Conservation (phyloP, 2,113 vertebrate genomes). For the Lophius piscatorius region DNA sequence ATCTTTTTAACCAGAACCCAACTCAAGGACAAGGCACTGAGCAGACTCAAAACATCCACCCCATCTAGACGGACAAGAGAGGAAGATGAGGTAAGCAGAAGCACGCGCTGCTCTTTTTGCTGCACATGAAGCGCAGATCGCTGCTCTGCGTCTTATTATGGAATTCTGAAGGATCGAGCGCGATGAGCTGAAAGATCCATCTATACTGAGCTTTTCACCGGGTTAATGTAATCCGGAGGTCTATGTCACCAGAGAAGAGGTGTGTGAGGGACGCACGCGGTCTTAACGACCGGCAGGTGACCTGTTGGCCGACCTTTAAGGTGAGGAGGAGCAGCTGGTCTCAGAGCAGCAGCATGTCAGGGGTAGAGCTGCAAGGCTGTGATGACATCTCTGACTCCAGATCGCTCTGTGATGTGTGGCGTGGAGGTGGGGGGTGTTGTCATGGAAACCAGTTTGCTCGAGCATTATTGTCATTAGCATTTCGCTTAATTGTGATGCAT, state of each 20-base stretch:
- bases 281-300: conserved; percentile 36
- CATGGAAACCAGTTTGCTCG: conserved; percentile 67
- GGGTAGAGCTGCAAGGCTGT: no score
- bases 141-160: conserved; percentile 14
- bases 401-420: conserved; percentile 52
- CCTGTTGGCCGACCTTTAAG: conserved; percentile 42
- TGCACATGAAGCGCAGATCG: conserved; percentile 28
- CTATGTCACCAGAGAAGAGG: conserved; percentile 14
- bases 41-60: conserved; percentile 10
- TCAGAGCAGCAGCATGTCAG: no score
- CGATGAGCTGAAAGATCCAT: background rate
- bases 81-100: conserved; percentile 78
- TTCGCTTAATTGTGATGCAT: background rate
- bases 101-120: conserved; percentile 27
- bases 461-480: conserved; percentile 2
- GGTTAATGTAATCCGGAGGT: conserved; percentile 10
- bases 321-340: background rate
- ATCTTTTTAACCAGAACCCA: background rate
- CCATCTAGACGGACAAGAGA: conserved; percentile 26
- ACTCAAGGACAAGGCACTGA: conserved; percentile 25
- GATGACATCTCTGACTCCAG: conserved; percentile 36
- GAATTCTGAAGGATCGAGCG: background rate
- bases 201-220: background rate
- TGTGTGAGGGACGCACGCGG: conserved; percentile 13
- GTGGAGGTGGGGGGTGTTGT: conserved; percentile 61